Evolutionary conservation across 2,888 invertebrate species (phyloP), one percentile per base, ranked within the genome.

Genomic region (Acanthosepion pharaonis): DNA sequence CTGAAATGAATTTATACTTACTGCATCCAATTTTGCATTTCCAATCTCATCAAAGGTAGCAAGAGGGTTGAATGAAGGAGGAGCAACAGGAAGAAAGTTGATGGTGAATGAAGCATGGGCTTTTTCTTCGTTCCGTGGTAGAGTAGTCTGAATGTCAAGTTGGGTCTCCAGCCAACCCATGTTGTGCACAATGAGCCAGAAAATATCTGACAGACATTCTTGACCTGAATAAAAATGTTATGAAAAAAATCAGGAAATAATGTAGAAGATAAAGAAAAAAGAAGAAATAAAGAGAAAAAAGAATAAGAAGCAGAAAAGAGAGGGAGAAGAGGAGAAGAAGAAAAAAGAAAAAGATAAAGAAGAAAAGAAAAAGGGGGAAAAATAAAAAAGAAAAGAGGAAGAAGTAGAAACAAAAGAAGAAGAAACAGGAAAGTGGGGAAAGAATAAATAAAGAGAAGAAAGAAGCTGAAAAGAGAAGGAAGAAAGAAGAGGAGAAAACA

Each of bases 91-190:
- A 94, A 94, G 33, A 59, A 53, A 33, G n/a, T 53, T 33, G 42
- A 94, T 42, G 23, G 6, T 94, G 49, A 94, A 94, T n/a, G 51
- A 18, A 9, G 59, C 4, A 15, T 42, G 25, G 20, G 42, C 25
- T 91, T 95, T 91, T 92, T 78, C 91, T 94, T 93, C 78, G 92
- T 94, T 18, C 91, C 95, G 59, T 55, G 96, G 96, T 55, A 96
- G 95, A 11, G 95, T 94, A 94, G 96, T 95, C 94, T 96, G 95
- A 55, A 97, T 96, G 94, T 97, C 97, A 91, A 97, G 95, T 94
- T 97, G 97, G 55, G 95, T 95, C 94, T 96, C 95, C 49, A 97
- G 95, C 97, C 97, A 97, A n/a, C 94, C 94, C 51, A 95, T 94
- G 95, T 97, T 97, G 95, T 97, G 96, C 51, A 95, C 91, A 33